phyloP scores from a whole-genome alignment of 2,888 invertebrate genomes.

The Drosophila atroscutellata region DNA sequence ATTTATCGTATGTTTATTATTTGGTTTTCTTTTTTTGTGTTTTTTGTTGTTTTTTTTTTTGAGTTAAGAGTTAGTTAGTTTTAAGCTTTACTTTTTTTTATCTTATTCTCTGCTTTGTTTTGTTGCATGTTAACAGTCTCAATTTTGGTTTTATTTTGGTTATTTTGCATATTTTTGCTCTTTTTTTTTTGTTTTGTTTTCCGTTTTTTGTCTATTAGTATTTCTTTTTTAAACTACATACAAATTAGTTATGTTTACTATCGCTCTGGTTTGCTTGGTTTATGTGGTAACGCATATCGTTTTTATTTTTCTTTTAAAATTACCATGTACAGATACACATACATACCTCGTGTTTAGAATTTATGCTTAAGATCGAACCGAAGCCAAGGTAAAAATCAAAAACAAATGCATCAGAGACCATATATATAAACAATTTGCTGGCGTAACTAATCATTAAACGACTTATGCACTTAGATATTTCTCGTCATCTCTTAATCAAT shows the following conservation, averaged over 20 bases:
- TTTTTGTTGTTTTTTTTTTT: constrained; percentile 28
- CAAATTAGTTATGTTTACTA: constrained; percentile 68
- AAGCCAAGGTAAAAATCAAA: constrained; percentile 40
- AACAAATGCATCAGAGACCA: constrained; percentile 31
- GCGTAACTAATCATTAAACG: constrained; percentile 54
- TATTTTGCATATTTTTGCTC: constrained; percentile 71
- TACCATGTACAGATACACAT: constrained; percentile 57
- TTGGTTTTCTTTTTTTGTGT: constrained; percentile 22
- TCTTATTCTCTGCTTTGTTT: constrained; percentile 53
- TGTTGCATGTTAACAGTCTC: constrained; percentile 74
- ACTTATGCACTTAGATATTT: constrained; percentile 40
- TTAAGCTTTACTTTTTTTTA: constrained; percentile 45
- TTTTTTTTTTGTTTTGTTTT: constrained; percentile 60
- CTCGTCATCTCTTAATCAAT: constrained; percentile 42
- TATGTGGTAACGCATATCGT: constrained; percentile 15
- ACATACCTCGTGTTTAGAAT: constrained; percentile 48
- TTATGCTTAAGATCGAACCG: constrained; percentile 45
- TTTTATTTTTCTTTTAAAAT: constrained; percentile 42
- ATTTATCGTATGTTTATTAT: constrained; percentile 12
- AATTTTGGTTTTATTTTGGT: constrained; percentile 71
- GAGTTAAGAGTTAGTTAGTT: constrained; percentile 54
- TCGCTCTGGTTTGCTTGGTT: constrained; percentile 52
- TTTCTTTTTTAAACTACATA: constrained; percentile 64
- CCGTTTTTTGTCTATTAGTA: constrained; percentile 54
- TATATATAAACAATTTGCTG: constrained; percentile 50